Conservation (phyloP, 2,888 invertebrate species). For the Allygus modestus region DNA sequence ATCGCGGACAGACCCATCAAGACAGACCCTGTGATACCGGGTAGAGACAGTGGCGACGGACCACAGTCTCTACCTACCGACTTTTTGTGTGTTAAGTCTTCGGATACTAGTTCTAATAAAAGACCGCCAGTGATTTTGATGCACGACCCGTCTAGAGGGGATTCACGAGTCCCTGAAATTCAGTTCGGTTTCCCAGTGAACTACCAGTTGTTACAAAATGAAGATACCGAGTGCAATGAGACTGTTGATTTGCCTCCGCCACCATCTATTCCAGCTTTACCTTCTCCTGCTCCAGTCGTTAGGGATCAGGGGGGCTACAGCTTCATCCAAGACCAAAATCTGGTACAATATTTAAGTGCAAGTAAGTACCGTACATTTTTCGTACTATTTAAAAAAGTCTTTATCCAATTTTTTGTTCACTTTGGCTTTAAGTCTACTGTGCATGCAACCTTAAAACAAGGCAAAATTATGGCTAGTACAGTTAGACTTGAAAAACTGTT, state of each 20-base stretch:
- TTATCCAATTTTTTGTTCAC: too few species aligned
- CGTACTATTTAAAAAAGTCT: not conserved
- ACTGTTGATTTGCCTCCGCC: not conserved
- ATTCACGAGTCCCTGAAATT: conserved; percentile 66
- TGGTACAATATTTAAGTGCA: not conserved
- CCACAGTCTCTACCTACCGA: conserved; percentile 39
- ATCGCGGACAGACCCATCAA: not conserved
- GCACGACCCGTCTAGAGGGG: conserved; percentile 76
- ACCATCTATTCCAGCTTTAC: not conserved
- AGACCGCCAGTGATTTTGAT: conserved; percentile 87
- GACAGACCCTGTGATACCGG: conserved; percentile 51
- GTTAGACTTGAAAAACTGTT: too few species aligned
- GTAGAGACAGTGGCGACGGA: conserved; percentile 64
- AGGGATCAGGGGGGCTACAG: not conserved
- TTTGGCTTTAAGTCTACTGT: too few species aligned
- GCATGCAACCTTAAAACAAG: too few species aligned
- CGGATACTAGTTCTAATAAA: conserved; percentile 58
- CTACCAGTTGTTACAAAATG: conserved; percentile 80
- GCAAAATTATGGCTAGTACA: too few species aligned
- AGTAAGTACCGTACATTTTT: not conserved
- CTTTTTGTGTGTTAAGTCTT: not conserved
- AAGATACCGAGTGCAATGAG: conserved; percentile 66
- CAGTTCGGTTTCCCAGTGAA: conserved; percentile 90
- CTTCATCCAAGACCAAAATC: not conserved
- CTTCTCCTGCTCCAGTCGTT: not conserved